These are phyloP conservation scores for Tenthredo scrophulariae DNA, from an alignment of 2,888 invertebrate genomes.

Conservation along the genomic window DNA sequence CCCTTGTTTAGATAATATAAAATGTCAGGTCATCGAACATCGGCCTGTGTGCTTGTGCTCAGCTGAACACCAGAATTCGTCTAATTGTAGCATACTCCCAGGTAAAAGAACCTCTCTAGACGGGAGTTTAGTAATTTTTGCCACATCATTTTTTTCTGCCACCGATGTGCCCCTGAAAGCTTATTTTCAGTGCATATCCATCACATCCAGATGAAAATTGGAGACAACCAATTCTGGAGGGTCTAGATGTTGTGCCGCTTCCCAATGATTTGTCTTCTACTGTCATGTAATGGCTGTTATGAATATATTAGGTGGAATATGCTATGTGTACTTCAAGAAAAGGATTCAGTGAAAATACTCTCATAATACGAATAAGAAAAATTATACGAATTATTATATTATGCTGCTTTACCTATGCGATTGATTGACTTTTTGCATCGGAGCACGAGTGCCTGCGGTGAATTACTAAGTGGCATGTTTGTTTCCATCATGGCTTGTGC, in stretches of 20 bases:
- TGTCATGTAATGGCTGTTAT: constrained; percentile 52
- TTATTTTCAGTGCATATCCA: constrained; percentile 58
- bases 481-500: constrained; percentile 58
- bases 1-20: constrained; percentile 77
- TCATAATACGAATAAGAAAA: constrained; percentile 47
- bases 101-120: constrained; percentile 79
- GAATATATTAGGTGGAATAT: constrained; percentile 52
- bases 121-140: constrained; percentile 63
- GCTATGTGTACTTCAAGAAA: constrained; percentile 48
- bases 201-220: constrained; percentile 63
- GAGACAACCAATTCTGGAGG: constrained; percentile 67
- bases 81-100: constrained; percentile 82
- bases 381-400: constrained; percentile 45
- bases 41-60: constrained; percentile 82
- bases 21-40: constrained; percentile 80
- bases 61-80: constrained; percentile 73
- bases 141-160: constrained; percentile 62
- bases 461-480: constrained; percentile 61
- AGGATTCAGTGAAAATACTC: constrained; percentile 53
- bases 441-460: constrained; percentile 62
- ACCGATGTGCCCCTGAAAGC: constrained; percentile 58
- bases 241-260: constrained; percentile 57
- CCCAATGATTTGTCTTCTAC: constrained; percentile 54
- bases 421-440: constrained; percentile 63
- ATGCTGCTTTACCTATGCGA: constrained; percentile 56